These are phyloP conservation scores for Myopa tessellatipennis DNA, from an alignment of 2,888 invertebrate genomes.

Conservation along the genomic window DNA sequence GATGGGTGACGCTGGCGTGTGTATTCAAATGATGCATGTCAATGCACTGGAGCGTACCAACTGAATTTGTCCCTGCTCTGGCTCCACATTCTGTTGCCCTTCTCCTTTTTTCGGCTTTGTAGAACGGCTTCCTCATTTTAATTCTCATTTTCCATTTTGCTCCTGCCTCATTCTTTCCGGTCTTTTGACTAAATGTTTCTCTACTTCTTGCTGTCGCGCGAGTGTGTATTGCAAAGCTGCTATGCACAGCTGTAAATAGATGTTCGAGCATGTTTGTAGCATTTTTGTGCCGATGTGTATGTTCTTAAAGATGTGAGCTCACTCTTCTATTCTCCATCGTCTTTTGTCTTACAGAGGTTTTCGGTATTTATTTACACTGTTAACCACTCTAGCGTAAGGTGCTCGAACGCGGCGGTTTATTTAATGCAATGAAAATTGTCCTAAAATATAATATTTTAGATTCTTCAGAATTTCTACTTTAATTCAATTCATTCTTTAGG, in stretches of 20 bases:
- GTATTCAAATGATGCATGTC: conserved; percentile 51
- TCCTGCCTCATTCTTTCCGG: conserved; percentile 32
- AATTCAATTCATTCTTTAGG: too few species aligned
- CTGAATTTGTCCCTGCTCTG: conserved; percentile 28
- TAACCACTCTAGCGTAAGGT: too few species aligned
- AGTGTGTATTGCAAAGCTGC: background rate
- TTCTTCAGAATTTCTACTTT: too few species aligned
- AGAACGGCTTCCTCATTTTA: conserved; percentile 11
- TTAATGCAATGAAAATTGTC: too few species aligned
- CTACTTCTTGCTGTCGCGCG: conserved; percentile 46
- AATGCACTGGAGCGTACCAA: conserved; percentile 51
- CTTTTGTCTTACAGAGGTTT: background rate
- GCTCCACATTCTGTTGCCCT: conserved; percentile 20
- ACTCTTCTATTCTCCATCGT: conserved; percentile 4
- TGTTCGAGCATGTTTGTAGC: too few species aligned
- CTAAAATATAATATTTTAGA: too few species aligned
- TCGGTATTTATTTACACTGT: background rate
- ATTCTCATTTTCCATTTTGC: conserved; percentile 25
- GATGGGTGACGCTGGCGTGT: conserved; percentile 34
- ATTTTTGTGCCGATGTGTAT: background rate
- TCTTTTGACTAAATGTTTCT: conserved; percentile 47
- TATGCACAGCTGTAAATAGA: background rate
- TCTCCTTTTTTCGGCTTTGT: conserved; percentile 14
- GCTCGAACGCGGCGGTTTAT: too few species aligned
- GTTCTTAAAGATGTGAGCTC: background rate